Conservation (phyloP, 2,113 vertebrate species). For the Indicator indicator region DNA sequence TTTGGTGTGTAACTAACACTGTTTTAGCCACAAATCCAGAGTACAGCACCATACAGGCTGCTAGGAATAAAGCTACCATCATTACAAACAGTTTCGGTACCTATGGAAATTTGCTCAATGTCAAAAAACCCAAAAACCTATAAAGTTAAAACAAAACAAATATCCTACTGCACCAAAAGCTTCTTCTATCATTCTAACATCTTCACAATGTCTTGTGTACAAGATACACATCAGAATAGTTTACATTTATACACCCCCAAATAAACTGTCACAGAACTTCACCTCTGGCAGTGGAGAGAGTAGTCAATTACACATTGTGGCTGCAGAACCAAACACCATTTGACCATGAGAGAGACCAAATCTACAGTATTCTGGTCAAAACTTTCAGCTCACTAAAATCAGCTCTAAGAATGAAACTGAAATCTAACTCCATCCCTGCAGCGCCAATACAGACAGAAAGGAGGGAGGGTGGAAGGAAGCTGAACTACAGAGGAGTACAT, state of each 20-base stretch:
- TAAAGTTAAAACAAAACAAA: not conserved
- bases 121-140: not conserved
- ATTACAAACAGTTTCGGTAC: not conserved
- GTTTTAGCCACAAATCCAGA: not conserved
- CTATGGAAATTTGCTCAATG: not conserved
- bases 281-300: not conserved
- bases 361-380: not conserved
- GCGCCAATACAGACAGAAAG: not conserved
- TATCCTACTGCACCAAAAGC: not conserved
- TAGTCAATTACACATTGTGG: rapidly evolving
- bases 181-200: not conserved
- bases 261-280: not conserved
- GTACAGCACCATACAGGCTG: not conserved
- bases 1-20: not conserved
- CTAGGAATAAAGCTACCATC: not conserved
- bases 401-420: not conserved
- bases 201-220: not conserved
- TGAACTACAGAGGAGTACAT: not conserved
- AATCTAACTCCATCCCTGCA: not conserved
- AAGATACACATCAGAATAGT: not conserved
- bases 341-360: not conserved
- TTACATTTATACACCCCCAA: not conserved
- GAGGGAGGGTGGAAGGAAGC: not conserved
- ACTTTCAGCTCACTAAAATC: not conserved
- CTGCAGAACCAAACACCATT: not conserved